phyloP scores from a whole-genome alignment of 2,797 vertebrate species.

The Pseudochaenichthys georgianus region DNA sequence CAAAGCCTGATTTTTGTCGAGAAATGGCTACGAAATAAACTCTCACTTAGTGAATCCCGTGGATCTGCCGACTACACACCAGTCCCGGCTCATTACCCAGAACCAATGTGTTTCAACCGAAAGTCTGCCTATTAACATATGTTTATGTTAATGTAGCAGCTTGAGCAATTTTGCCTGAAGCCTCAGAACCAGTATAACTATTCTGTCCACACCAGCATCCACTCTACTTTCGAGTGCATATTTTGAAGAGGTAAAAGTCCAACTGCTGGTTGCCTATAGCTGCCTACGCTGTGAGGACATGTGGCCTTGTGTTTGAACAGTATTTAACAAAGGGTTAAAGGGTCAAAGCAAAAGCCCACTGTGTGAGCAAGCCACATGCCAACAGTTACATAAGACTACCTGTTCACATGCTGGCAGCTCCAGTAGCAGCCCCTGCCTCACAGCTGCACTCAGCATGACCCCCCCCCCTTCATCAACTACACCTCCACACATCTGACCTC shows the following conservation, averaged over 20 bases:
- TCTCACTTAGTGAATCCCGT: slow-evolving; percentile 16
- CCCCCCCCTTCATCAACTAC: slow-evolving; percentile 19
- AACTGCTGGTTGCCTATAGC: slow-evolving; percentile 53
- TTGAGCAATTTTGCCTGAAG: background rate
- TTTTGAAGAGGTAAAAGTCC: slow-evolving; percentile 48
- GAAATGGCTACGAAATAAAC: slow-evolving; percentile 2
- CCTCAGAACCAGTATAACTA: background rate
- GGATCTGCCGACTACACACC: slow-evolving; percentile 2
- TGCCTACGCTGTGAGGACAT: slow-evolving; percentile 55
- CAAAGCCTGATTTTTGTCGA: slow-evolving; percentile 7
- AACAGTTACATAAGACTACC: slow-evolving; percentile 71
- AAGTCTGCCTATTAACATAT: background rate
- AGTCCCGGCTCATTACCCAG: slow-evolving; percentile 10
- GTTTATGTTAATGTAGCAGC: background rate
- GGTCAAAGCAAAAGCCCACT: slow-evolving; percentile 61
- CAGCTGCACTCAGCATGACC: slow-evolving; percentile 31
- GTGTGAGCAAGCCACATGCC: slow-evolving; percentile 52
- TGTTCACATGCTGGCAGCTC: slow-evolving; percentile 52
- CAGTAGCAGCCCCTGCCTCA: slow-evolving; percentile 16
- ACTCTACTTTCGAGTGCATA: background rate
- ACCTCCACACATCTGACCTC: slow-evolving; percentile 20
- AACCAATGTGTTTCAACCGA: background rate
- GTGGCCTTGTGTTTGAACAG: slow-evolving; percentile 59
- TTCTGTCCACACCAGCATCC: background rate
- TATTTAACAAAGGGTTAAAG: slow-evolving; percentile 74